phyloP scores from a whole-genome alignment of 2,797 vertebrate species.

The Muscicapa striata region DNA sequence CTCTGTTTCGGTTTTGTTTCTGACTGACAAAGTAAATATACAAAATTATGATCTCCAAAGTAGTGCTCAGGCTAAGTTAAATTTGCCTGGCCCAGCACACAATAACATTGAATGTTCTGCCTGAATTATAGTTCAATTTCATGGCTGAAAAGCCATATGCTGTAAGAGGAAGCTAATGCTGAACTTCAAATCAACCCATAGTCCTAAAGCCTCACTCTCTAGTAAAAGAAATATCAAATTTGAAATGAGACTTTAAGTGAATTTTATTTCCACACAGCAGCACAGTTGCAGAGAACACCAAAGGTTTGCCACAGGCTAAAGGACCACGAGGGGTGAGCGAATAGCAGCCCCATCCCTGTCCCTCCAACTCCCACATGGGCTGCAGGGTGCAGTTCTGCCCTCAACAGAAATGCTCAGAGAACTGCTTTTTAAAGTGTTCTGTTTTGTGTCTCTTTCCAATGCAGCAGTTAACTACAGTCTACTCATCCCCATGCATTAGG shows the following conservation, averaged over 20 bases:
- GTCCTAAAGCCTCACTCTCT: not conserved
- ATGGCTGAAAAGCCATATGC: not conserved
- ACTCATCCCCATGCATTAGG: not conserved
- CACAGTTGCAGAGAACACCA: accelerated
- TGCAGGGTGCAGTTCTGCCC: not conserved
- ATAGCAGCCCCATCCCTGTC: not conserved
- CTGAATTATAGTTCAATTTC: not conserved
- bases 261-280: not conserved
- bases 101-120: not conserved
- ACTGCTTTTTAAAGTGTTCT: not conserved
- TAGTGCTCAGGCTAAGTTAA: not conserved
- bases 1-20: not conserved
- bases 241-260: not conserved
- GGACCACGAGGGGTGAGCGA: accelerated
- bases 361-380: accelerated
- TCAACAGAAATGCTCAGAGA: not conserved
- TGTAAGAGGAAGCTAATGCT: not conserved
- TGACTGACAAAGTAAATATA: not conserved
- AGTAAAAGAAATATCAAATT: not conserved
- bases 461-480: constrained; percentile 1
- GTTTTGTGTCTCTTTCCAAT: not conserved
- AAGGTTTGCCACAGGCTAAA: not conserved
- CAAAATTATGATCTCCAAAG: not conserved
- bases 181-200: not conserved
- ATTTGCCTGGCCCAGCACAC: not conserved